Base-by-base conservation (phyloP, 2,113 vertebrate genomes). In the Urocolius indicus region DNA sequence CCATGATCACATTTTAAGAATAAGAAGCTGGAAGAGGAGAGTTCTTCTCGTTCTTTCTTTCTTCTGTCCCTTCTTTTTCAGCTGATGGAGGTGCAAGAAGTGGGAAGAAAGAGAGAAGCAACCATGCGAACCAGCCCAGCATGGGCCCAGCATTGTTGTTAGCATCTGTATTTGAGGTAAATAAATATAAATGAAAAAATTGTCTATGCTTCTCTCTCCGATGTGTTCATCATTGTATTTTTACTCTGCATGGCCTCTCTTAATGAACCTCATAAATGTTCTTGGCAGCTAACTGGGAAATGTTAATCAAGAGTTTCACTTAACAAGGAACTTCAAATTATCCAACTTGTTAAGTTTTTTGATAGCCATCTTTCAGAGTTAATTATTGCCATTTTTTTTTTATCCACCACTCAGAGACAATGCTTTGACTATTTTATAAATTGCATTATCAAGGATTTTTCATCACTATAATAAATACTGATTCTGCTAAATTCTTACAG, bases 301-400 rank as follows among this genome's bases (percentile, higher is more conserved):
- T 27, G 38, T 93, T 95, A 97, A 96, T 95, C 72, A 95, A 93
- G 62, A 58, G 51, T 86, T 94, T 95, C 68, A 88, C 46, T 95
- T 96, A 85, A 94, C n/a, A 93, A 75, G 65, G 55, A 78, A 34
- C 48, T 67, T 34, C 69, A 93, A 95, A 96, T 96, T 93, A 92
- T 79, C 52, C 34, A 59, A 88, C 83, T 86, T 94, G 46, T 81
- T 91, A 87, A 82, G 30, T 88, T 92, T 89, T 87, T 65, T 0
- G 13, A 91, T 96, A 95, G 52, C 32, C 17, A 89, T 96, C 86
- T 90, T 95, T 89, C 0, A 0, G 57, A 84, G 93, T 94, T 80
- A 93, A 95, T 93, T 96, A 80, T 88, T 77, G 59, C 29, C 29
- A 19, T 45, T 67, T 11, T 21, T 88, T 88, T 87, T 93, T 95